Conservation (phyloP, 2,797 vertebrate genomes). For the Smutsia gigantea region DNA sequence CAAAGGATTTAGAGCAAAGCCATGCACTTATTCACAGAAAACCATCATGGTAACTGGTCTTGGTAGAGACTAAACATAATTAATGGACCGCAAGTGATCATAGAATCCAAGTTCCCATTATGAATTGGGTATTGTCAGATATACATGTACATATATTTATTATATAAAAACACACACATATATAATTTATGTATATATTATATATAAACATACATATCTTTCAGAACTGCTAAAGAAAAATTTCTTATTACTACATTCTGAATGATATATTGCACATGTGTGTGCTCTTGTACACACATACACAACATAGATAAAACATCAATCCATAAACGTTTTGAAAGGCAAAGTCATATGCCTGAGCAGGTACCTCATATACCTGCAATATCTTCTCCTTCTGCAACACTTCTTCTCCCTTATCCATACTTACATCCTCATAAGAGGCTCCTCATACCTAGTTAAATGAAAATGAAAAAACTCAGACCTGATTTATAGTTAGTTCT, state of each 20-base stretch:
- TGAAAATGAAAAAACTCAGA: neutral
- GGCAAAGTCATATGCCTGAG: neutral
- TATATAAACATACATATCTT: neutral
- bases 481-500: neutral
- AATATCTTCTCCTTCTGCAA: neutral
- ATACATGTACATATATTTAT: too few relatives aligned
- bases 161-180: too few relatives aligned
- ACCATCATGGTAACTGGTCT: neutral
- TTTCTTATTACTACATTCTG: neutral
- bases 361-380: neutral
- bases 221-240: neutral
- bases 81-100: neutral
- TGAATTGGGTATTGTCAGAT: neutral
- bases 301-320: neutral
- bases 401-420: neutral
- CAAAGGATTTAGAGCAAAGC: neutral
- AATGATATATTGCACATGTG: neutral
- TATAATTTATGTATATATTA: neutral
- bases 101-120: neutral
- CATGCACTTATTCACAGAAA: neutral
- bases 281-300: too few relatives aligned
- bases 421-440: neutral
- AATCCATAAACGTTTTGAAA: neutral
- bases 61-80: neutral
- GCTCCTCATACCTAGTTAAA: neutral